A percentile compares a stretch with the other conserved stretches of the same genome.
Conservation (phyloP, 2,888 invertebrate species). For the Arctia plantaginis region DNA sequence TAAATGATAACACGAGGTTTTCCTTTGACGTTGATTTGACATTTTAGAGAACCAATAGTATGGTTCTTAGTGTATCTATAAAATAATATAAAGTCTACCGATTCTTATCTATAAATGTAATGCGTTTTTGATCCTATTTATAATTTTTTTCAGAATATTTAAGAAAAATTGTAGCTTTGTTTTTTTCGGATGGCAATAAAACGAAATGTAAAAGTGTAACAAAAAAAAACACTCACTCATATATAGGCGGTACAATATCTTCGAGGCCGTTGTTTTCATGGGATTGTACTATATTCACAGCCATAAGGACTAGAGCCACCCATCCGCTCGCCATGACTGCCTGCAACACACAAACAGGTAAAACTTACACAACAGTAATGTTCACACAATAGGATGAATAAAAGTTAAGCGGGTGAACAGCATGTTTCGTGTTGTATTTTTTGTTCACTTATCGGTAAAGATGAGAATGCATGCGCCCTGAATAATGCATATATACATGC, state of each 20-base stretch:
- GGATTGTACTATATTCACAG: slow-evolving; percentile 62
- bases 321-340: slow-evolving; percentile 60
- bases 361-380: background rate
- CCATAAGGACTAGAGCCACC: slow-evolving; percentile 55
- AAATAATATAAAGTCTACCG: background rate
- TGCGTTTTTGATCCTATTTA: too few relatives aligned
- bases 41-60: background rate
- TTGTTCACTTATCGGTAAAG: background rate
- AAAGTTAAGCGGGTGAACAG: slow-evolving; percentile 1
- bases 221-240: slow-evolving; percentile 66
- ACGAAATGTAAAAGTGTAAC: background rate
- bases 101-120: too few relatives aligned
- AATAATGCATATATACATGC: background rate
- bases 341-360: slow-evolving; percentile 46
- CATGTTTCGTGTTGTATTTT: background rate
- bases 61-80: background rate
- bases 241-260: slow-evolving; percentile 56
- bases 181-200: background rate
- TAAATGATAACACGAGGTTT: too few relatives aligned
- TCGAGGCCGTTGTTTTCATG: slow-evolving; percentile 53
- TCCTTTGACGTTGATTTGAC: background rate
- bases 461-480: background rate
- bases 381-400: slow-evolving; percentile 11
- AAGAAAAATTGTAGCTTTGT: background rate
- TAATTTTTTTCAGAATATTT: too few relatives aligned